Evolutionary conservation across 2,888 invertebrate genomes (phyloP).

Genomic region (Phyllotreta cruciferae): DNA sequence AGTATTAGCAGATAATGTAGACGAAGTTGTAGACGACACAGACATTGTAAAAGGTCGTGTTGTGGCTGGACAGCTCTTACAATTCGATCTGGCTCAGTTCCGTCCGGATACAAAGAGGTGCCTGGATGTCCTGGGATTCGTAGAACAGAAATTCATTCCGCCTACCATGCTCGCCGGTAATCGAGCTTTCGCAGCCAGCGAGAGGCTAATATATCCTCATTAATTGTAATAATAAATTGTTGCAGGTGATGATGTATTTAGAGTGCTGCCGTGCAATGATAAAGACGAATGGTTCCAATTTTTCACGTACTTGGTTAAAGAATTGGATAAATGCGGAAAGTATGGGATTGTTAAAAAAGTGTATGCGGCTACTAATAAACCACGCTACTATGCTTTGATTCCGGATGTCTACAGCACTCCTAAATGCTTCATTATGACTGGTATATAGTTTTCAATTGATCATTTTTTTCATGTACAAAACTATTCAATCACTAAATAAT

Average conservation of each 20-base stretch:
- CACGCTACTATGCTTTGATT: conserved; percentile 41
- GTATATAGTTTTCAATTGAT: neutral
- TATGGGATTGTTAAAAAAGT: conserved; percentile 42
- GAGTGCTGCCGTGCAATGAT: conserved; percentile 34
- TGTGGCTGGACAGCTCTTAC: conserved; percentile 41
- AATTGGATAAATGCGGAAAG: conserved; percentile 33
- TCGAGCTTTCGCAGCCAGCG: too few relatives aligned
- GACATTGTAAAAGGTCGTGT: conserved; percentile 38
- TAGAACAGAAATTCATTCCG: conserved; percentile 37
- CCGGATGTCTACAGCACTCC: conserved; percentile 37
- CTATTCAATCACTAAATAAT: neutral
- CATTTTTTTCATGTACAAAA: conserved; percentile 2
- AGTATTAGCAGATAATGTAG: conserved; percentile 39
- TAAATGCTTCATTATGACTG: conserved; percentile 38
- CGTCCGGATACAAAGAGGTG: conserved; percentile 39
- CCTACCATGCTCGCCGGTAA: conserved; percentile 35
- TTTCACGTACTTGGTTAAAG: conserved; percentile 38
- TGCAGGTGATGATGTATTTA: conserved; percentile 38
- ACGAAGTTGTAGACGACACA: conserved; percentile 28
- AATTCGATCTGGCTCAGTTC: conserved; percentile 41
- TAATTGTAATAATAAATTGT: too few relatives aligned
- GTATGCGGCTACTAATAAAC: conserved; percentile 37
- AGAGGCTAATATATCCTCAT: too few relatives aligned
- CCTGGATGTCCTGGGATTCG: conserved; percentile 41
- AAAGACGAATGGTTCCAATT: conserved; percentile 33